Evolutionary conservation across 2,888 invertebrate species (phyloP).

Genomic region (Drosophila mimica): DNA sequence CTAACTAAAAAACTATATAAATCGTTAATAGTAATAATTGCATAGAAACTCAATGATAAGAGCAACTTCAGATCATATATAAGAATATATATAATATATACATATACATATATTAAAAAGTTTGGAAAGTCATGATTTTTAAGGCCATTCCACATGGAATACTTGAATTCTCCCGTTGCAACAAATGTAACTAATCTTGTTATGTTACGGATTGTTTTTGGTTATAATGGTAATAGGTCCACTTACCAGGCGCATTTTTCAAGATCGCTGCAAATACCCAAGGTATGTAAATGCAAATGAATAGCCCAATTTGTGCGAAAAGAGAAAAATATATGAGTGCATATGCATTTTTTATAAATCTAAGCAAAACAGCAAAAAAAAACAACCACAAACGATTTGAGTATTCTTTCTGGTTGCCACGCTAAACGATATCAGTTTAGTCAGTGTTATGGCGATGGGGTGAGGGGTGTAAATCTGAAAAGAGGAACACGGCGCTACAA

Average conservation of each 20-base stretch:
- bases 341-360: conserved; percentile 22
- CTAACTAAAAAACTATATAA: no score
- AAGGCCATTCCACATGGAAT: neutral
- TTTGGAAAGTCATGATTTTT: neutral
- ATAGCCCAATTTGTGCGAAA: neutral
- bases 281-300: conserved; percentile 3
- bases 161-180: neutral
- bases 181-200: neutral
- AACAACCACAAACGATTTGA: conserved; percentile 46
- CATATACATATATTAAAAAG: neutral
- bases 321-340: neutral
- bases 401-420: conserved; percentile 39
- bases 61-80: neutral
- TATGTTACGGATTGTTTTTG: neutral
- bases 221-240: neutral
- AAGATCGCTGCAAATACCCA: neutral
- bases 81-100: no score
- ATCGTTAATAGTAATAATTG: neutral
- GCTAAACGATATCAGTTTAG: conserved; percentile 57
- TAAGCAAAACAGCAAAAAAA: conserved; percentile 8
- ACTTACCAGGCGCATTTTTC: conserved; percentile 3
- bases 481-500: conserved; percentile 1
- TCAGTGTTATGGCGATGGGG: no score
- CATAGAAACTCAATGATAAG: neutral
- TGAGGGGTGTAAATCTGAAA: neutral